Evolutionary conservation across 2,113 vertebrate species (phyloP).

Genomic region (Poeciliopsis prolifica): DNA sequence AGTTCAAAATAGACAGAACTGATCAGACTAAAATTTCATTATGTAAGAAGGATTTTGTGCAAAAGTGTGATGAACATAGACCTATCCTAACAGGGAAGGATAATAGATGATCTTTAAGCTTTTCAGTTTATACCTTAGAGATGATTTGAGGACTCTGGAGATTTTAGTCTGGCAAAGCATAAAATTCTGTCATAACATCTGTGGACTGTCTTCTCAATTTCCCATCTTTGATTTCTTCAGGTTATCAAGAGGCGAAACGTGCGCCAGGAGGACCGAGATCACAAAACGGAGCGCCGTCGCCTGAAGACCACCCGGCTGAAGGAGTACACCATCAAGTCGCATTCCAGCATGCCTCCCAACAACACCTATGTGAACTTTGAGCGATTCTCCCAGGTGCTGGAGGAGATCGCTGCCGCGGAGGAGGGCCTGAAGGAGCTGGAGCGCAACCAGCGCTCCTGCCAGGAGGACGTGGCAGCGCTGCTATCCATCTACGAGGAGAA

Average conservation of each 20-base stretch:
- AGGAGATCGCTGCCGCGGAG: constrained; percentile 89
- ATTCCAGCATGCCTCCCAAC: constrained; percentile 99
- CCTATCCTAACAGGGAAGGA: no score
- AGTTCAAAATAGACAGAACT: no score
- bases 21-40: no score
- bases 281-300: constrained; percentile 89
- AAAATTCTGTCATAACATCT: no score
- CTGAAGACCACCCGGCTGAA: constrained; percentile 96
- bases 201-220: no score
- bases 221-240: constrained; percentile 62
- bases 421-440: constrained; percentile 90
- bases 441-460: constrained; percentile 87
- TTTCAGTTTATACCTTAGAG: no score
- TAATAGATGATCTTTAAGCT: no score
- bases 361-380: constrained; percentile 97
- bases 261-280: constrained; percentile 87
- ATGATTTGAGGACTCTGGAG: no score
- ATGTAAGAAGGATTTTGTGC: no score
- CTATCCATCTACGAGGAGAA: constrained; percentile 94
- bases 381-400: constrained; percentile 95
- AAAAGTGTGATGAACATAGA: no score
- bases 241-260: constrained; percentile 95
- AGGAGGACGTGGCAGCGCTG: constrained; percentile 90
- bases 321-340: constrained; percentile 99
- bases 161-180: no score